Conservation (phyloP, 2,888 invertebrate genomes). For the Lochmaea crataegi region DNA sequence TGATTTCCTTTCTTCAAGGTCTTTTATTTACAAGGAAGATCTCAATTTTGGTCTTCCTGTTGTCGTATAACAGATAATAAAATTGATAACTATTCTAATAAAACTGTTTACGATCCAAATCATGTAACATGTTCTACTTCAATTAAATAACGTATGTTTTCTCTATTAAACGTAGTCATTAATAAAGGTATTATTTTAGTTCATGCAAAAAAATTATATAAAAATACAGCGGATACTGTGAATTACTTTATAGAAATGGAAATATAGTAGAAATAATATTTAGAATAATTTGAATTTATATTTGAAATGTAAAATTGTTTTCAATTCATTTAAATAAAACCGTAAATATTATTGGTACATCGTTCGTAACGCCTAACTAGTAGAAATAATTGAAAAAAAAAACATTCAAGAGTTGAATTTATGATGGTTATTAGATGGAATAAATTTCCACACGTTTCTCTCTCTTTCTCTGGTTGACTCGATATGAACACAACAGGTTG, state of each 20-base stretch:
- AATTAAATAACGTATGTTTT: not conserved
- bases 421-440: not conserved
- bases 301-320: too few relatives aligned
- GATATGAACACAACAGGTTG: conserved; percentile 7
- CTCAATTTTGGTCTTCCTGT: conserved; percentile 7
- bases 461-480: not conserved
- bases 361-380: too few relatives aligned
- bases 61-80: not conserved
- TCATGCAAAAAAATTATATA: too few relatives aligned
- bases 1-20: not conserved
- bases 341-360: too few relatives aligned
- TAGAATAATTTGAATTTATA: too few relatives aligned
- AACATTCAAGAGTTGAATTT: not conserved
- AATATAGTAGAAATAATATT: too few relatives aligned
- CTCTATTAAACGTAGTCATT: too few relatives aligned
- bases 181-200: too few relatives aligned
- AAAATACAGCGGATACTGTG: too few relatives aligned
- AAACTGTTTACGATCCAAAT: not conserved
- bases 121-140: not conserved
- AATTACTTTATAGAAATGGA: too few relatives aligned
- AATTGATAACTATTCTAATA: not conserved
- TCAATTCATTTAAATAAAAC: too few relatives aligned
- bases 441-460: not conserved
- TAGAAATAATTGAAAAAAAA: not conserved
- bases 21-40: not conserved